Conservation (phyloP, 2,113 vertebrate species). For the Plecturocebus donacophilus region DNA sequence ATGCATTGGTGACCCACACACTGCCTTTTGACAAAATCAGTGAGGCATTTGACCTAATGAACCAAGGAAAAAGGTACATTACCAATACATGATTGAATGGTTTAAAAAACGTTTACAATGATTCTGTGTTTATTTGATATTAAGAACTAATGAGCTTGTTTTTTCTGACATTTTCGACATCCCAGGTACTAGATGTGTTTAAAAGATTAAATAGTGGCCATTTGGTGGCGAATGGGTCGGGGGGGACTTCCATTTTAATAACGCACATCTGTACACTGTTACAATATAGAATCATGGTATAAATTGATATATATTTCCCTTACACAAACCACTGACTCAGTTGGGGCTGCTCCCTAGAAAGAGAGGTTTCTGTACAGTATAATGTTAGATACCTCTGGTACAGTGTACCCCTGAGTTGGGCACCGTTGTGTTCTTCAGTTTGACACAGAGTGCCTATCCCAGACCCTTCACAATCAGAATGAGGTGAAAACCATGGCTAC, state of each 20-base stretch:
- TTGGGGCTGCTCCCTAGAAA: background rate
- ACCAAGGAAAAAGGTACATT: slow-evolving; percentile 84
- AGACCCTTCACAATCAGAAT: background rate
- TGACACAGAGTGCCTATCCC: background rate
- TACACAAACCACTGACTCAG: background rate
- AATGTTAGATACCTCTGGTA: background rate
- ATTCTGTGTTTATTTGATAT: background rate
- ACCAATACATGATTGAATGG: background rate
- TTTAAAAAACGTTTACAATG: background rate
- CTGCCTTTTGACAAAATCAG: slow-evolving; percentile 87
- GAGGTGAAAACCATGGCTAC: background rate
- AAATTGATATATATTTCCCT: background rate
- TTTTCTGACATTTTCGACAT: background rate
- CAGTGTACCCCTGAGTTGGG: background rate
- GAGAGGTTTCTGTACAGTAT: background rate
- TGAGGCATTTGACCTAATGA: slow-evolving; percentile 87
- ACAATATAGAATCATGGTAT: background rate
- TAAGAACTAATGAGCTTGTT: background rate
- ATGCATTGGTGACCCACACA: slow-evolving; percentile 86
- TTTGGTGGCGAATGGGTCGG: background rate
- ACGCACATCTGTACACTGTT: background rate
- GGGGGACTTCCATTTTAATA: background rate
- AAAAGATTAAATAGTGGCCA: slow-evolving; percentile 10
- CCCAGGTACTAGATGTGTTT: background rate
- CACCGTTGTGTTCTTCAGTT: background rate